Conservation (phyloP, 1,140 invertebrate genomes). For the Drosophila setifemur region DNA sequence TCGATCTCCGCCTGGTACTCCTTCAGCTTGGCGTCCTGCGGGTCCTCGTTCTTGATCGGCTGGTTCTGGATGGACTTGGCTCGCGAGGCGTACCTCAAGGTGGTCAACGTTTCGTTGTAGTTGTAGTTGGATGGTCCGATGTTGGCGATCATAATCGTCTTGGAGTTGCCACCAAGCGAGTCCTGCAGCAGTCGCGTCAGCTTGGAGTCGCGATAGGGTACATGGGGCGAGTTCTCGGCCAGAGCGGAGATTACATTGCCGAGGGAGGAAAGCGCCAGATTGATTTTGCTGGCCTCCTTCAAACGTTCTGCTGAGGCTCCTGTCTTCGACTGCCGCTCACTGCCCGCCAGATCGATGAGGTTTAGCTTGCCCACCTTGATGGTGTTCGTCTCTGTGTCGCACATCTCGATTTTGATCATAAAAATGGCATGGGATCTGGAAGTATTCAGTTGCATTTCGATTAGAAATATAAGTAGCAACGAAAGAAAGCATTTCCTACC, state of each 20-base stretch:
- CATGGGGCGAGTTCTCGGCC: constrained; percentile 93
- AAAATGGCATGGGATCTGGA: constrained; percentile 97
- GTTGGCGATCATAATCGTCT: constrained; percentile 98
- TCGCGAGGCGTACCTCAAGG: constrained; percentile 94
- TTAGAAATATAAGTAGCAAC: not conserved
- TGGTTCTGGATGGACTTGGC: constrained; percentile 98
- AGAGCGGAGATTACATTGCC: constrained; percentile 97
- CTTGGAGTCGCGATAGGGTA: constrained; percentile 97
- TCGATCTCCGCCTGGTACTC: constrained; percentile 95
- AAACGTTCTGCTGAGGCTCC: constrained; percentile 94
- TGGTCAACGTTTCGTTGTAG: constrained; percentile 97
- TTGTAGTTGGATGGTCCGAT: constrained; percentile 98
- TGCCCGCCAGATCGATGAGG: constrained; percentile 90
- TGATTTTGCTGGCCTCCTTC: constrained; percentile 97
- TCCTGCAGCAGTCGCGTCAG: constrained; percentile 96
- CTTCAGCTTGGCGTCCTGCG: constrained; percentile 93
- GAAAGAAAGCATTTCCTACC: constrained; percentile 44
- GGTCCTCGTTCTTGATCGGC: constrained; percentile 97
- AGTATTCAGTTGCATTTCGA: not conserved
- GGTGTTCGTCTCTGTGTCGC: constrained; percentile 87
- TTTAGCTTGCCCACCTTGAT: constrained; percentile 90
- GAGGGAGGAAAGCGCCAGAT: constrained; percentile 95
- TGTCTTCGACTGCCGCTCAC: constrained; percentile 96
- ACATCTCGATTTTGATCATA: constrained; percentile 98
- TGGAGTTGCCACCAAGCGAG: constrained; percentile 97